These are phyloP conservation scores for Daubentonia madagascariensis DNA, from an alignment of 2,113 vertebrate species.

Conservation along the genomic window DNA sequence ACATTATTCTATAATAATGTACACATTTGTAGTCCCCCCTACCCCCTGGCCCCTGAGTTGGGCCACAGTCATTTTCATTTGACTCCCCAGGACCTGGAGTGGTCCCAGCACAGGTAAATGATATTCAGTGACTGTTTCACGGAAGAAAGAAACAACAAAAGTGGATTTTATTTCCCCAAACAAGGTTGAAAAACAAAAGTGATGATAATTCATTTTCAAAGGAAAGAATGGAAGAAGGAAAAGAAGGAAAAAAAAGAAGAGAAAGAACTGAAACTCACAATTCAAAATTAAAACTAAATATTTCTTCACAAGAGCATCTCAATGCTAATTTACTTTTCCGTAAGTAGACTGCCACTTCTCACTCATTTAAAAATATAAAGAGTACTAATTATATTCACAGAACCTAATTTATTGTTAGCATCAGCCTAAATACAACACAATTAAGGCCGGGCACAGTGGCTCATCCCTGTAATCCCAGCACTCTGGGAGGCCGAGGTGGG, in stretches of 20 bases:
- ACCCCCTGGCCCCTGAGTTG: not conserved
- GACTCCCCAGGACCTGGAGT: not conserved
- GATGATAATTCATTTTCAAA: not conserved
- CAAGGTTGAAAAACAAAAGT: not conserved
- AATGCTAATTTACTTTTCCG: not conserved
- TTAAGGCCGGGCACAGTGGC: not conserved
- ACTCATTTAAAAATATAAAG: not conserved
- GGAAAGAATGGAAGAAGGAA: not conserved
- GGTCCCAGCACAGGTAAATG: not conserved
- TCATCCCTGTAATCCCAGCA: too few species aligned
- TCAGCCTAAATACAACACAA: slow-evolving; percentile 35
- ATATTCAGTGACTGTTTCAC: not conserved
- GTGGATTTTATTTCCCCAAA: not conserved
- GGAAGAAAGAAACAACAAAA: not conserved
- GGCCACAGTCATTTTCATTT: not conserved
- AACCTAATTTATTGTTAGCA: not conserved
- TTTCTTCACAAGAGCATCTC: slow-evolving; percentile 10
- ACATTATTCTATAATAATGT: not conserved
- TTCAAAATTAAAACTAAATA: slow-evolving; percentile 28
- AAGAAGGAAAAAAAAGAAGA: not conserved
- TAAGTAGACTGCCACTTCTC: not conserved
- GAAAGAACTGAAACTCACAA: not conserved
- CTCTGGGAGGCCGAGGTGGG: too few species aligned
- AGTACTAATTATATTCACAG: not conserved
- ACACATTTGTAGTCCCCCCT: not conserved